phyloP scores from a whole-genome alignment of 2,888 invertebrate species.

The Phengaris alcon region DNA sequence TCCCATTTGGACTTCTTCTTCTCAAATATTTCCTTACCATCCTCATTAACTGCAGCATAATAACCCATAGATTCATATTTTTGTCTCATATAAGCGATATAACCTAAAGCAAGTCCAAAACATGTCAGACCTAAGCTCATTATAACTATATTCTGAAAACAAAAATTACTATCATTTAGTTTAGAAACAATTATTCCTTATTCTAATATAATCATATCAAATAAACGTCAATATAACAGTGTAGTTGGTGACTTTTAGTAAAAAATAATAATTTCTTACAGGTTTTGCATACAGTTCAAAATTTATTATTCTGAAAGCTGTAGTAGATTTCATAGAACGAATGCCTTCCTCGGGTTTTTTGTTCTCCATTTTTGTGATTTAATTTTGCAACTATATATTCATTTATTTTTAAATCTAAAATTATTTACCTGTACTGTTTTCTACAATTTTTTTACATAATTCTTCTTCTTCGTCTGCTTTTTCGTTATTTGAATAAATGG shows the following conservation, averaged over 20 bases:
- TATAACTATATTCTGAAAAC: conserved; percentile 88
- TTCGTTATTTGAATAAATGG: too few species aligned
- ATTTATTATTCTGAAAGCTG: conserved; percentile 89
- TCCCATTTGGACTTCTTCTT: conserved; percentile 91
- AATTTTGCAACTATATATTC: conserved; percentile 19
- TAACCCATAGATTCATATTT: conserved; percentile 89
- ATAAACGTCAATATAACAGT: neutral
- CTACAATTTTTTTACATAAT: too few species aligned
- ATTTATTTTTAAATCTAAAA: neutral
- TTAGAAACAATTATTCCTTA: neutral
- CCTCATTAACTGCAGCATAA: conserved; percentile 87
- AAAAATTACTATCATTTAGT: conserved; percentile 39
- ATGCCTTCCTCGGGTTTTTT: conserved; percentile 86
- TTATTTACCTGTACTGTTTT: too few species aligned
- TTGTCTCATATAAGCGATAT: conserved; percentile 90
- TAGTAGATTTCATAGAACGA: conserved; percentile 85
- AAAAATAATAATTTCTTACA: conserved; percentile 76
- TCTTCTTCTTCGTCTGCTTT: too few species aligned
- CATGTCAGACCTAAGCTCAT: conserved; percentile 90
- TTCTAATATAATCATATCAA: neutral
- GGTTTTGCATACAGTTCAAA: conserved; percentile 94
- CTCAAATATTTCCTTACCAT: conserved; percentile 86
- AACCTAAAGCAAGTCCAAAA: conserved; percentile 86
- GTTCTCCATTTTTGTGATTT: conserved; percentile 38
- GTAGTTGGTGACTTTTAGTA: neutral